These are phyloP conservation scores for Chaenodraco wilsoni DNA, from an alignment of 2,797 vertebrate species.

Conservation along the genomic window DNA sequence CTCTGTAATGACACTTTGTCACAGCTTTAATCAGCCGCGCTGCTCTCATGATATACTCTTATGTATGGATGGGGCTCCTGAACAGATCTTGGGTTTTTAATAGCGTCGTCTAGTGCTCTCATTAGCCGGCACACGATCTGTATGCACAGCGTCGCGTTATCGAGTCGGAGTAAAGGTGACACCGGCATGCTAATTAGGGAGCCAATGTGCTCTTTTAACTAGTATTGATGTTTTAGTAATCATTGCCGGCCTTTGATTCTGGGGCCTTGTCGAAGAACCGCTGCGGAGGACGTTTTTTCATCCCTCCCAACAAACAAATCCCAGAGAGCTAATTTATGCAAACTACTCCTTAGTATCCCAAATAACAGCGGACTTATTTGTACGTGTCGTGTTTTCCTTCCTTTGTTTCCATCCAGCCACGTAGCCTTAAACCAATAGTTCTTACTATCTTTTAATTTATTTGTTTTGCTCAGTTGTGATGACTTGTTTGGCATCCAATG, in stretches of 20 bases:
- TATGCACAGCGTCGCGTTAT: conserved; percentile 36
- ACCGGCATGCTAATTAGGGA: conserved; percentile 57
- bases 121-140: conserved; percentile 48
- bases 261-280: conserved; percentile 56
- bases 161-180: conserved; percentile 45
- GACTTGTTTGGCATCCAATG: too few species aligned
- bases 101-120: conserved; percentile 39
- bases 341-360: conserved; percentile 82
- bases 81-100: conserved; percentile 37
- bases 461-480: too few species aligned
- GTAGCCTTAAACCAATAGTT: too few species aligned
- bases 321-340: conserved; percentile 84
- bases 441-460: too few species aligned
- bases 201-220: conserved; percentile 68
- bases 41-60: conserved; percentile 32
- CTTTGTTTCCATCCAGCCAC: too few species aligned
- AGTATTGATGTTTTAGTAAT: conserved; percentile 69
- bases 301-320: conserved; percentile 40
- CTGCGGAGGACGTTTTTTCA: conserved; percentile 47
- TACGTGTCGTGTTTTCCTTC: too few species aligned
- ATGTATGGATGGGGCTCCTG: conserved; percentile 13
- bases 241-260: conserved; percentile 74
- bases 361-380: conserved; percentile 66
- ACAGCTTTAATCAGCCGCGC: conserved; percentile 23
- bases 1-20: conserved; percentile 31